Evolutionary conservation across 2,797 vertebrate species (phyloP), one percentile per base, ranked within the genome.

Genomic region (Xenops minutus): DNA sequence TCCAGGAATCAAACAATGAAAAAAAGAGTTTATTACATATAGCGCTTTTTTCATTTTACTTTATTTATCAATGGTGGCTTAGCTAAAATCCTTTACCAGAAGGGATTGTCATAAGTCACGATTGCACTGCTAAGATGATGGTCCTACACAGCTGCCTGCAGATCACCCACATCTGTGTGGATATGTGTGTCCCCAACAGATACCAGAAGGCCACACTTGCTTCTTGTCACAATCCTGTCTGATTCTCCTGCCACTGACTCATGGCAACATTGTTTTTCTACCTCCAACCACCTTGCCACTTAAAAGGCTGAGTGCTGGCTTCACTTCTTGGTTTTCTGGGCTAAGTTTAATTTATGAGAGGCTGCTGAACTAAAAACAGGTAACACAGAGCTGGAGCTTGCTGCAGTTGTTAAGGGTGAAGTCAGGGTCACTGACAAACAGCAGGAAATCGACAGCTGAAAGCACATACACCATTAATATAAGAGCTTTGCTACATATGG

Each of bases 251-350:
- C 17, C 43, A 59, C 43, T 37, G 69, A 88, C 76, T 69, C 73
- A 85, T 4, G 2, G 54, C 32, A 84, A 39, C 24, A 18, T 10
- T 64, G 22, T 36, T 2, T 1, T 79, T 89, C 74, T 63, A 46
- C 44, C 49, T 89, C 18, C 71, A 83, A 43, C 41, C 30, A 87
- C 64, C 49, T 71, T 3, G 3, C 43, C 75, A 58, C 82, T 80
- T 95, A 68, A 95, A 93, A 89, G 71, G 12, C 34, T n/a, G 41
- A 44, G 24, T 49, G 41, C 27, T 74, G 75, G 32, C 89, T 92
- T 91, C 46, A 64, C 56, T 85, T 89, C 54, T 89, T 55, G 73
- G 77, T 81, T 76, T 92, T 79, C 90, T 0, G 1, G 51, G 77
- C 73, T 75, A 81, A 85, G 46, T 85, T 92, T 64, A 83, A 78